Percentiles rank a stretch among this genome's conserved stretches.
phyloP scores from a whole-genome alignment of 23 tunicate genomes.

The Trididemnum clinides region DNA sequence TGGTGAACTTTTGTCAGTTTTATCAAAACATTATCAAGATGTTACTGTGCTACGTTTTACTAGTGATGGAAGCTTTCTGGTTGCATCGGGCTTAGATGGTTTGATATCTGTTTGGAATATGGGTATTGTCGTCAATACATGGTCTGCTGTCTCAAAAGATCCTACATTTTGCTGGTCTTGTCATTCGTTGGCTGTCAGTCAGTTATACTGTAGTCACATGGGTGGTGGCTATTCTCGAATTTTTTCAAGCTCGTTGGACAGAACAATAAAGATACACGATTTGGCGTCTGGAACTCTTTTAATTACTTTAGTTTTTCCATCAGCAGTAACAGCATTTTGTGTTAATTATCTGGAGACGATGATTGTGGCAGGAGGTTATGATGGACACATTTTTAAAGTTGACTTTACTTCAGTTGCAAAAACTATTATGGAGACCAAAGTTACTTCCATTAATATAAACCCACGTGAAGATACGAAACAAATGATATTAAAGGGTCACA shows the following conservation, averaged over 20 bases:
- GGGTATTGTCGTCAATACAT: conserved; percentile 21
- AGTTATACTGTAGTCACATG: conserved; percentile 11
- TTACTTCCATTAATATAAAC: neutral
- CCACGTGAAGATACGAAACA: neutral
- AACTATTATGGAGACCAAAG: neutral
- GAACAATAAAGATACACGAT: conserved; percentile 69
- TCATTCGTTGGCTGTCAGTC: conserved; percentile 39
- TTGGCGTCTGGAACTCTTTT: conserved; percentile 21
- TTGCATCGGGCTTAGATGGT: conserved; percentile 67
- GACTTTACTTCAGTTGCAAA: conserved; percentile 21
- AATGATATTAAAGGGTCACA: conserved; percentile 38
- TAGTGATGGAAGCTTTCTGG: conserved; percentile 37
- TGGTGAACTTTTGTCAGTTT: conserved; percentile 57
- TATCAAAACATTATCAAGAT: conserved; percentile 78
- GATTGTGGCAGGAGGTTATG: conserved; percentile 62
- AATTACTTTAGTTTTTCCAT: conserved; percentile 52
- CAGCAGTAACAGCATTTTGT: conserved; percentile 43
- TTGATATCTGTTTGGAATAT: conserved; percentile 69
- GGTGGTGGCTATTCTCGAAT: conserved; percentile 41
- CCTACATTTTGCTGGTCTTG: conserved; percentile 48
- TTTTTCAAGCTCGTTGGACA: conserved; percentile 59
- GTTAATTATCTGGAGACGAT: conserved; percentile 38
- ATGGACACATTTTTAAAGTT: conserved; percentile 48
- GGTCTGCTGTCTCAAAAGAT: conserved; percentile 3
- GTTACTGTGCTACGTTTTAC: conserved; percentile 58